Evolutionary conservation across 30 jellyfish, hydroid and myxozoan genomes (phyloP).

Genomic region (Aurelia sp.): DNA sequence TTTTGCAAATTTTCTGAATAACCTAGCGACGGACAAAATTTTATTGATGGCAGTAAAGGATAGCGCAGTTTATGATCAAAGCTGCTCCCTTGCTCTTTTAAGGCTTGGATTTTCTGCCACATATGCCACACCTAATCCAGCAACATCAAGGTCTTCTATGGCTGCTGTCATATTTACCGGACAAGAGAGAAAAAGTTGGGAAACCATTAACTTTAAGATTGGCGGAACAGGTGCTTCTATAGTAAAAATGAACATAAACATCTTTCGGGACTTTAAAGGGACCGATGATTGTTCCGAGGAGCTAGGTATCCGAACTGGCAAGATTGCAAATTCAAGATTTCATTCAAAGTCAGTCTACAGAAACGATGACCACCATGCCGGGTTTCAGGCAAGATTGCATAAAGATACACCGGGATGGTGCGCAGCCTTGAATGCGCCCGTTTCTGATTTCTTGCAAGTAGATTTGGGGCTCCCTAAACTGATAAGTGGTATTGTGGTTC

Average conservation of each 20-base stretch:
- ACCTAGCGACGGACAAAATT: slow-evolving; percentile 14
- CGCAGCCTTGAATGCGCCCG: slow-evolving; percentile 1
- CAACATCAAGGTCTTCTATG: slow-evolving; percentile 18
- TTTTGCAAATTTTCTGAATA: slow-evolving; percentile 16
- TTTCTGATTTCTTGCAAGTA: slow-evolving; percentile 29
- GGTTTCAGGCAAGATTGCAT: slow-evolving; percentile 7
- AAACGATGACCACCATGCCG: background rate
- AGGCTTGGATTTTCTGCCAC: slow-evolving; percentile 38
- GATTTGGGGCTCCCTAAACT: slow-evolving; percentile 28
- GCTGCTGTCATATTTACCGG: slow-evolving; percentile 47
- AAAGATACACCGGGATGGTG: slow-evolving; percentile 27
- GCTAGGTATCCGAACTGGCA: slow-evolving; percentile 31
- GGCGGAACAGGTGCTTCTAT: background rate
- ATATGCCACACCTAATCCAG: slow-evolving; percentile 23
- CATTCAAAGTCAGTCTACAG: slow-evolving; percentile 12
- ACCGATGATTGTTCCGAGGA: slow-evolving; percentile 57
- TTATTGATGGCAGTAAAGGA: slow-evolving; percentile 30
- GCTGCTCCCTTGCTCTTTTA: slow-evolving; percentile 12
- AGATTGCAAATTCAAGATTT: slow-evolving; percentile 35
- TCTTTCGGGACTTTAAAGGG: slow-evolving; percentile 27
- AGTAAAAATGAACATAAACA: background rate
- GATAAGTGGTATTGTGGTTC: slow-evolving; percentile 44
- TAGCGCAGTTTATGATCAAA: background rate
- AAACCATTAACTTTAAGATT: background rate
- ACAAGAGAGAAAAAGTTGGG: slow-evolving; percentile 41